Base-by-base conservation (phyloP, 2,797 vertebrate genomes). In the Phaenicophaeus curvirostris region DNA sequence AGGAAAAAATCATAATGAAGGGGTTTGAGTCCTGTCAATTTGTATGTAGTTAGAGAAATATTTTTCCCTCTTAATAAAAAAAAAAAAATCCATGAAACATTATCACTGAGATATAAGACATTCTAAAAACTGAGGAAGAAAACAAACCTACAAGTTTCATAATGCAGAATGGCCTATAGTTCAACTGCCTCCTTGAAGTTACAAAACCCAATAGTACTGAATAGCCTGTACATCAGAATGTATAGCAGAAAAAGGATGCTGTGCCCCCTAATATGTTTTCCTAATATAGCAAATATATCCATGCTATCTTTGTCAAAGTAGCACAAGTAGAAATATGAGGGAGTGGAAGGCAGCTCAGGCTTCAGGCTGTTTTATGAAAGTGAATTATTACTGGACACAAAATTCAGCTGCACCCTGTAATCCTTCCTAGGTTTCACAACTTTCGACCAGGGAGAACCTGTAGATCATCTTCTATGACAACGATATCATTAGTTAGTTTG, bases 181-280 rank as follows among this genome's bases (percentile, higher is more conserved):
- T 44, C 31, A 55, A n/a, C 21, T 41, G 4, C 33, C 23, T 68
- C 13, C n/a, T 54, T 62, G 51, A 77, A 59, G 6, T 39, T 27
- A 42, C 11, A 57, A 57, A 58, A 31, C 4, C 5, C 0, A 1
- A 5, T 18, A 7, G 7, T 61, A 11, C 31, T 11, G 17, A 11
- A 24, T n/a, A 72, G 28, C 13, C 18, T 14, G 6, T 6, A 30
- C 2, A 37, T 6, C 7, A 20, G 27, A 24, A 6, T 3, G 5
- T 27, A 28, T 6, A 51, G 48, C 8, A 74, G 35, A 24, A 67
- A n/a, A 74, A 51, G 4, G 2, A 9, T 27, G 6, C 3, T 30
- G 3, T 59, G 7, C 1, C 3, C 4, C 3, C 4, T 33, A 51
- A 42, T 4, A 5, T 0, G 5, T 67, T 46, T 35, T 63, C 31